Evolutionary conservation across 2,113 vertebrate genomes (phyloP).

Genomic region (Tauraco erythrolophus): DNA sequence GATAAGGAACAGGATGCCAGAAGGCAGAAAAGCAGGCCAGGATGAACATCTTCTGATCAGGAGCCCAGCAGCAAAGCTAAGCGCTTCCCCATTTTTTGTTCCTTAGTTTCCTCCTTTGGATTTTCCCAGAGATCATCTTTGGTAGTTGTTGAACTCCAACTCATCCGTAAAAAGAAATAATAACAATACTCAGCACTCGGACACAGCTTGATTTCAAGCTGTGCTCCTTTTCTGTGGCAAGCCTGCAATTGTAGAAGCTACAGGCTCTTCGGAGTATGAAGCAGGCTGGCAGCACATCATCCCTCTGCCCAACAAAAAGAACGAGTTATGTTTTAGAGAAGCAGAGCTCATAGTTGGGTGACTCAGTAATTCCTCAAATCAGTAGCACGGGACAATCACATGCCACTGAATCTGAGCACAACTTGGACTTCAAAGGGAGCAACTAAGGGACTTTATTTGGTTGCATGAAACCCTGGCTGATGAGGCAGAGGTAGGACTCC

Average conservation of each 20-base stretch:
- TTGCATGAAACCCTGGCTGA: background rate
- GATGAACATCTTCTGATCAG: background rate
- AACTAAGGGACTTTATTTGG: background rate
- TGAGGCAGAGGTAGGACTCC: background rate
- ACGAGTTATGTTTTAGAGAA: background rate
- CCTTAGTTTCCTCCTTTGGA: slow-evolving; percentile 49
- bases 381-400: background rate
- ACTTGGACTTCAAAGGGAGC: background rate
- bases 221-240: background rate
- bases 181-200: background rate
- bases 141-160: slow-evolving; percentile 62
- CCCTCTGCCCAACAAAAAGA: background rate
- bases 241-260: background rate
- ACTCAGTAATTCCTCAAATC: background rate
- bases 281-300: background rate
- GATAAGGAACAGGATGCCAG: background rate
- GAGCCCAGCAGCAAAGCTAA: background rate
- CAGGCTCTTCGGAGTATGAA: rapidly evolving
- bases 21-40: background rate
- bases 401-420: background rate
- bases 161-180: background rate
- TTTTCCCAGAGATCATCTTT: slow-evolving; percentile 68
- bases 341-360: background rate
- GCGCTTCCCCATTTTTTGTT: slow-evolving; percentile 54
- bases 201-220: background rate